phyloP scores from a whole-genome alignment of 2,888 invertebrate genomes.

The Kuschelorhynchus macadamiae region DNA sequence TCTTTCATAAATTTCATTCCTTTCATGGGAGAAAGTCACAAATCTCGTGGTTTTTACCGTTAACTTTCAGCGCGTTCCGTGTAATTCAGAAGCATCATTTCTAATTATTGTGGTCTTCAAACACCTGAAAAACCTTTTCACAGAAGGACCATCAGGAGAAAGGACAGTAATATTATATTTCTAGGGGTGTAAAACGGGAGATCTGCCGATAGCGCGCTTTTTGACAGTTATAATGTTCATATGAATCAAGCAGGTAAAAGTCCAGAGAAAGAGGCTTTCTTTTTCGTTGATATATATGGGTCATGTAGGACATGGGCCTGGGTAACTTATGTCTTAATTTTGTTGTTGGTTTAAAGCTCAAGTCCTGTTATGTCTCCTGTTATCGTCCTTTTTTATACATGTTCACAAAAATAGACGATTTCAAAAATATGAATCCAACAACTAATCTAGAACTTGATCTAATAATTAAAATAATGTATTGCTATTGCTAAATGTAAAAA shows the following conservation, averaged over 20 bases:
- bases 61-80: slow-evolving; percentile 41
- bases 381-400: too few species aligned
- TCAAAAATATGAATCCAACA: too few species aligned
- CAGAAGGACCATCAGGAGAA: slow-evolving; percentile 47
- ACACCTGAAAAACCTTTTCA: slow-evolving; percentile 52
- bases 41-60: slow-evolving; percentile 35
- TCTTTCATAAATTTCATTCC: slow-evolving; percentile 32
- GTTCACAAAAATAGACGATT: too few species aligned
- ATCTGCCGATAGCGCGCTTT: slow-evolving; percentile 56
- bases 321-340: slow-evolving; percentile 45
- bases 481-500: too few species aligned
- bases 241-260: slow-evolving; percentile 54
- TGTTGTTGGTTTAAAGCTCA: slow-evolving; percentile 6
- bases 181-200: slow-evolving; percentile 48
- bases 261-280: slow-evolving; percentile 24
- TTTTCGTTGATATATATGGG: slow-evolving; percentile 37
- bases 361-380: slow-evolving; percentile 12
- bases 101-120: slow-evolving; percentile 46
- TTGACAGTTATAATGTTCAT: slow-evolving; percentile 59
- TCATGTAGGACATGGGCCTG: slow-evolving; percentile 33
- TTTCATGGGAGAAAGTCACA: slow-evolving; percentile 22
- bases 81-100: slow-evolving; percentile 51
- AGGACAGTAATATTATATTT: slow-evolving; percentile 56
- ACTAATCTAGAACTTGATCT: too few species aligned
- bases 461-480: too few species aligned